Conservation (phyloP, 2,797 vertebrate species). For the Apodemus agrarius region DNA sequence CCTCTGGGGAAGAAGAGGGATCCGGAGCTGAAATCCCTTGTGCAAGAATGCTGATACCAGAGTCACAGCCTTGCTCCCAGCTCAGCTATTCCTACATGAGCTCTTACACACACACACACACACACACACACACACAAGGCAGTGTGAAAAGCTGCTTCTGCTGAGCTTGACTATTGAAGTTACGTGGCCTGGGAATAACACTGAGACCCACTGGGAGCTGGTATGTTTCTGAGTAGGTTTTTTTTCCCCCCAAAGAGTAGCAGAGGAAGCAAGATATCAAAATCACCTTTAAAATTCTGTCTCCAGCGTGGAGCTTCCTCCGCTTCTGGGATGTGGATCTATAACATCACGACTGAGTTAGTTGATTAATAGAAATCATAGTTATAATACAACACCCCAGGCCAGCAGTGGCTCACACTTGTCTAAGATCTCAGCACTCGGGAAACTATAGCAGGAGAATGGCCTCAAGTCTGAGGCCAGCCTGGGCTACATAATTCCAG, state of each 20-base stretch:
- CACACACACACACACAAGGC: no score
- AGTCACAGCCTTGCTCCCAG: background rate
- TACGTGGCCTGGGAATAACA: background rate
- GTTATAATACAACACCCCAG: background rate
- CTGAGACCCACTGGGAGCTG: background rate
- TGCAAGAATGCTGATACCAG: constrained; percentile 40
- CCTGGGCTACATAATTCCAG: background rate
- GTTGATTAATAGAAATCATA: constrained; percentile 56
- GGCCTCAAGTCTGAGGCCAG: background rate
- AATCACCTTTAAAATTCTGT: constrained; percentile 43
- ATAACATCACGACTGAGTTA: constrained; percentile 51
- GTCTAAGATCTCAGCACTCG: background rate
- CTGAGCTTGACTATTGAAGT: constrained; percentile 34
- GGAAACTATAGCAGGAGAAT: background rate
- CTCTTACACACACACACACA: constrained; percentile 14
- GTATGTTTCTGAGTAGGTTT: background rate
- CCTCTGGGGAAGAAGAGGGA: background rate
- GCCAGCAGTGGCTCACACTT: background rate
- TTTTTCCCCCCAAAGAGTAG: constrained; percentile 30
- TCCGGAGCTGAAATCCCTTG: background rate
- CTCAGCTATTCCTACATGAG: constrained; percentile 36
- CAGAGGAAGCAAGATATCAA: constrained; percentile 17
- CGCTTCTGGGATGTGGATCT: background rate
- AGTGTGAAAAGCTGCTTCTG: background rate
- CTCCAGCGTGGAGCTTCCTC: constrained; percentile 30